Percentiles rank a stretch among this genome's conserved stretches.
These are phyloP conservation scores for Petromus typicus DNA, from an alignment of 2,113 vertebrate species.

Conservation along the genomic window DNA sequence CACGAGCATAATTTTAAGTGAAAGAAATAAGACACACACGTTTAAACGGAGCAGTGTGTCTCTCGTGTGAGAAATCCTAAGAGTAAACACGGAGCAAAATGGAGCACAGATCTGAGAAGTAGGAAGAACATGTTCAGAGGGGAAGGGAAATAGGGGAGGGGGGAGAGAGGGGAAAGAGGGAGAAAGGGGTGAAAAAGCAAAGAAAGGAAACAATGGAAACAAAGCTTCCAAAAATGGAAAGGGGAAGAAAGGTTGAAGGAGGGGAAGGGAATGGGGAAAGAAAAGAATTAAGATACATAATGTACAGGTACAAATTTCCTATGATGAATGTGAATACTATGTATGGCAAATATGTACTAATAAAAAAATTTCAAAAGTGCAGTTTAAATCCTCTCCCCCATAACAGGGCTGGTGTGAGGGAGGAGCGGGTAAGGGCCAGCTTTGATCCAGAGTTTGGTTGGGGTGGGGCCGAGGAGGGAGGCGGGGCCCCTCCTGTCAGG, in stretches of 20 bases:
- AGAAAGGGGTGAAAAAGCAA: neutral
- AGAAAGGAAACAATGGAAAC: neutral
- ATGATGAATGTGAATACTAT: neutral
- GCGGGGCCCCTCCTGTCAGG: accelerated
- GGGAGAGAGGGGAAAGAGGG: neutral
- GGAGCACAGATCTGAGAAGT: neutral
- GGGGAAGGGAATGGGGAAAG: too few species aligned
- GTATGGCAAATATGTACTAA: neutral
- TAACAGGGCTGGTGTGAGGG: neutral
- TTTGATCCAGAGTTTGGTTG: neutral
- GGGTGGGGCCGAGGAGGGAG: neutral
- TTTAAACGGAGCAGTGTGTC: neutral
- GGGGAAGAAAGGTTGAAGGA: neutral
- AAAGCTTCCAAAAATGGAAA: neutral
- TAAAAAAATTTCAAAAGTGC: neutral
- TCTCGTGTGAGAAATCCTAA: neutral
- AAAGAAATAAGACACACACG: neutral
- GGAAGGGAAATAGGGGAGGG: neutral
- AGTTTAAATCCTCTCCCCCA: neutral
- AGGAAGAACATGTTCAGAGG: neutral
- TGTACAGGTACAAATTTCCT: neutral
- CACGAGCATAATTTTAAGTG: neutral
- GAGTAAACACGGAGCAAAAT: neutral
- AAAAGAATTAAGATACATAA: neutral
- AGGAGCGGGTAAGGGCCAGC: neutral